These are phyloP conservation scores for Nymphalis io DNA, from an alignment of 1,140 invertebrate genomes.

Conservation along the genomic window DNA sequence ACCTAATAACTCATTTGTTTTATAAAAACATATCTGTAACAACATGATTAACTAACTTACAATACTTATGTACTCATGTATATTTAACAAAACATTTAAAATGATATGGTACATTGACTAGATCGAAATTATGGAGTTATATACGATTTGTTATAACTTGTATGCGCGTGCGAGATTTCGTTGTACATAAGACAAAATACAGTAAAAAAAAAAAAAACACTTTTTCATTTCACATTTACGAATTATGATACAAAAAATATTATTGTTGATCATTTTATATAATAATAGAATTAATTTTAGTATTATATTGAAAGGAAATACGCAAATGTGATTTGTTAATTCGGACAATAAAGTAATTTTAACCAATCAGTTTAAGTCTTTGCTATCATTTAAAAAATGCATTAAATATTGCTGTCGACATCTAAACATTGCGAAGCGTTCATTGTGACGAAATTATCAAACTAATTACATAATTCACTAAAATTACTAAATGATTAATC, in stretches of 20 bases:
- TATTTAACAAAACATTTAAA: slow-evolving; percentile 69
- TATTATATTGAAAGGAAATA: neutral
- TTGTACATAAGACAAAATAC: slow-evolving; percentile 27
- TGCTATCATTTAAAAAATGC: slow-evolving; percentile 16
- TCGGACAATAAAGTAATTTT: slow-evolving; percentile 5
- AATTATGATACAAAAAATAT: neutral
- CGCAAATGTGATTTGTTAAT: slow-evolving; percentile 11
- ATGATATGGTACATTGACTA: slow-evolving; percentile 78
- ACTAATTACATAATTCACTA: slow-evolving; percentile 41
- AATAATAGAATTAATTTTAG: neutral
- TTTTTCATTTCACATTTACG: slow-evolving; percentile 14
- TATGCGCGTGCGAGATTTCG: slow-evolving; percentile 20
- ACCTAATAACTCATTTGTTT: slow-evolving; percentile 75
- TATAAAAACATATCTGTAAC: slow-evolving; percentile 79
- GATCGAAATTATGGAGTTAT: slow-evolving; percentile 38
- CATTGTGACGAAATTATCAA: slow-evolving; percentile 18
- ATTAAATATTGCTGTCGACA: slow-evolving; percentile 18
- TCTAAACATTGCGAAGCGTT: slow-evolving; percentile 18
- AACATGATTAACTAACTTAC: slow-evolving; percentile 76
- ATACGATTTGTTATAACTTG: slow-evolving; percentile 8
- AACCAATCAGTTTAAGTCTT: slow-evolving; percentile 15
- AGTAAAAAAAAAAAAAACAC: neutral
- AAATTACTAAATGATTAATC: slow-evolving; percentile 67
- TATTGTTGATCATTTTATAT: neutral
- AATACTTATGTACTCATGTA: slow-evolving; percentile 54